phyloP scores from a whole-genome alignment of 1,140 invertebrate species.

The Glomeris maerens region DNA sequence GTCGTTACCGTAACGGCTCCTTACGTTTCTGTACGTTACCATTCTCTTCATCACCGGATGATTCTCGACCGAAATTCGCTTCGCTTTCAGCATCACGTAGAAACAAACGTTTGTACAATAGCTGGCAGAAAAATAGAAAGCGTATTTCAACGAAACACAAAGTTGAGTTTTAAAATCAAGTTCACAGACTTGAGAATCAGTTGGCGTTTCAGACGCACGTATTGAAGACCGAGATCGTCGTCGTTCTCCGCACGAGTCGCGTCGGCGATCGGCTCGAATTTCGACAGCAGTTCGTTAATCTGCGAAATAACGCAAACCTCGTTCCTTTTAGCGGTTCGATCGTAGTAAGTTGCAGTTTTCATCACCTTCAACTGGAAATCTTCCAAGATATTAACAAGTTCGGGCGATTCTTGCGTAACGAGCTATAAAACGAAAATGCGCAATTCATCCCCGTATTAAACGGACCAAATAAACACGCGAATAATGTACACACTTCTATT shows the following conservation, averaged over 20 bases:
- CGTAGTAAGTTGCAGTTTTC: not conserved
- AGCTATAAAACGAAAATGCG: conserved; percentile 60
- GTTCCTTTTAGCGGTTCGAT: not conserved
- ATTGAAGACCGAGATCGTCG: not conserved
- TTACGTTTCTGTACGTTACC: conserved; percentile 50
- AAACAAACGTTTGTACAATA: conserved; percentile 75
- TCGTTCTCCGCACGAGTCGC: not conserved
- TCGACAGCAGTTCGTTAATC: not conserved
- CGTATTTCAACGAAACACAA: not conserved
- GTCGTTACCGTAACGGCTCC: too few relatives aligned
- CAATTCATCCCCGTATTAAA: conserved; percentile 45
- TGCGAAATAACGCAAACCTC: not conserved
- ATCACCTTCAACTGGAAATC: conserved; percentile 54
- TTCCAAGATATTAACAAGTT: conserved; percentile 54
- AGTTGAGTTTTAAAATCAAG: not conserved
- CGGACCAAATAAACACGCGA: too few relatives aligned
- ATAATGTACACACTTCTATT: too few relatives aligned
- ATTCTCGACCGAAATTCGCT: conserved; percentile 47
- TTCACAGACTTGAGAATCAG: not conserved
- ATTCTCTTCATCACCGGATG: conserved; percentile 76
- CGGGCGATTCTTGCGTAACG: conserved; percentile 66
- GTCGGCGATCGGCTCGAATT: not conserved
- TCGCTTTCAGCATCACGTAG: conserved; percentile 65
- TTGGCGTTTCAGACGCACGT: not conserved
- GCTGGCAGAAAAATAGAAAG: conserved; percentile 35